Evolutionary conservation across 2,113 vertebrate genomes (phyloP), one percentile per base, ranked within the genome.

Genomic region (Andinoacara biseriatus): DNA sequence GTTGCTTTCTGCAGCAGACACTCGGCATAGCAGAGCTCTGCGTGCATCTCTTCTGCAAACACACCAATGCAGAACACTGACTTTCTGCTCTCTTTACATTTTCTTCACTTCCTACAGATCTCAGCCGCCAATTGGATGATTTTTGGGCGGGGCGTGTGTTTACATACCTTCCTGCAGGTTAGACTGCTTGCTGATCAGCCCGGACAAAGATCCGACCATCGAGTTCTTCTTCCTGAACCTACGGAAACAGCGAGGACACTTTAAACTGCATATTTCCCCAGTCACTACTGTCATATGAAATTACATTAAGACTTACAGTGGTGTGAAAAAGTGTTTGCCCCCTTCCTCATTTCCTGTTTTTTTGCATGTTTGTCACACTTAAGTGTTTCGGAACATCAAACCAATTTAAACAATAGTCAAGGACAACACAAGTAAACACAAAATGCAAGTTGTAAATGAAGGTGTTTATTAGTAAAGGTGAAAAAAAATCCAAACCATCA

Each of bases 11-110:
- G 98, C 7, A 99, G 95, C 58, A 99, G 96, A 94, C 97, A 99
- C 93, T 99, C 98, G 8, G 98, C 98, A 24, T 99, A 99, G 93
- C 98, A 99, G 92, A 99, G 95, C 94, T 99, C 98, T 6, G 98
- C 98, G 84, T 99, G 98, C 97, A 99, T 98, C 94, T 99, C 98
- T 96, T 97, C 98, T 99, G 89, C 77, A 93, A 38, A 92, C 84
- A 89, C 38, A 84, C 8, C 80, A 13, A 75, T 38, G 82, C 74
- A 91, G 20, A 18, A 74, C 9, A 35, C 1, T 75, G 3, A 89
- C 52, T 1, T 29, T 26, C 67, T 9, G 76, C 14, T 7, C 33
- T 35, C 10, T 58, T 22, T 26, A 8, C 10, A 14, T 24, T 11
- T 10, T 22, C 24, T 54, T 60, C 57, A 26, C 57, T 54, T 10